Evolutionary conservation across 2,797 vertebrate species (phyloP).

Genomic region (Eulemur mongoz): DNA sequence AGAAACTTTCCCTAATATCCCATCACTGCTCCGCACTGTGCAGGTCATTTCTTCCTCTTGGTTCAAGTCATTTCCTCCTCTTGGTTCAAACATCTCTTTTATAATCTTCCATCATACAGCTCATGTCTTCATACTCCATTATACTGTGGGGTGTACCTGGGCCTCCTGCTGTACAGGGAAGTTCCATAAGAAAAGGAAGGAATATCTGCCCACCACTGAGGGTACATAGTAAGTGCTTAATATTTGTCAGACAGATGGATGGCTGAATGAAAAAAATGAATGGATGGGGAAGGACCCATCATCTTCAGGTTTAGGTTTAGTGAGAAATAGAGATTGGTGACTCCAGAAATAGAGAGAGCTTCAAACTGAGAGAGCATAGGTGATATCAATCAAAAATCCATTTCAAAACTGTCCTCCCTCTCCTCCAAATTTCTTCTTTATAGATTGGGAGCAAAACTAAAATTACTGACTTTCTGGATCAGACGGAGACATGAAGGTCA

Average conservation of each 20-base stretch:
- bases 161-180: neutral
- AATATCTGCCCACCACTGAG: neutral
- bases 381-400: neutral
- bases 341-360: neutral
- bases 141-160: accelerated
- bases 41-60: neutral
- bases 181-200: neutral
- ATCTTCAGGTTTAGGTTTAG: neutral
- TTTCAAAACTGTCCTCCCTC: neutral
- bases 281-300: neutral
- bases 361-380: neutral
- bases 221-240: neutral
- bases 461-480: neutral
- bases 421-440: neutral
- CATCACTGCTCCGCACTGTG: neutral
- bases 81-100: neutral
- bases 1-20: neutral
- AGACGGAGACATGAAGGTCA: neutral
- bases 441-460: neutral
- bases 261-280: neutral
- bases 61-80: neutral
- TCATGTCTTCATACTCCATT: neutral
- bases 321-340: neutral
- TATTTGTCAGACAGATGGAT: neutral
- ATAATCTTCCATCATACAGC: neutral